phyloP scores from a whole-genome alignment of 2,113 vertebrate species.

The Amphilophus citrinellus region DNA sequence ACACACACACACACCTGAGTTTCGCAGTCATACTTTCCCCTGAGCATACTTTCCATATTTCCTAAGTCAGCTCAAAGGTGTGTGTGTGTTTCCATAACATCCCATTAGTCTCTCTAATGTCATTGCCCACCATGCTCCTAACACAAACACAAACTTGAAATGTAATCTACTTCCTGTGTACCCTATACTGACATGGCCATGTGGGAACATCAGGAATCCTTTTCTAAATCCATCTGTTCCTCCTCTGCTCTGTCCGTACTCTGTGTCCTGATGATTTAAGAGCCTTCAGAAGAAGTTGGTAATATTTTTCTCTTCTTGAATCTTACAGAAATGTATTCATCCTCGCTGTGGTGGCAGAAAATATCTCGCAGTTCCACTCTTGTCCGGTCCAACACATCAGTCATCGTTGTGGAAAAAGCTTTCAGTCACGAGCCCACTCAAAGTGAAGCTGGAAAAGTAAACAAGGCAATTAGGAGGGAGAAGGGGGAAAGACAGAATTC shows the following conservation, averaged over 20 bases:
- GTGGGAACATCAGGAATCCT: background rate
- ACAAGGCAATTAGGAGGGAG: slow-evolving; percentile 48
- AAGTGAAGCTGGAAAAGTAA: slow-evolving; percentile 65
- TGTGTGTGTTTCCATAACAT: slow-evolving; percentile 34
- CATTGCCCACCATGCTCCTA: slow-evolving; percentile 18
- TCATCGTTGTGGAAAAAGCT: slow-evolving; percentile 35
- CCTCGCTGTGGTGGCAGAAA: background rate
- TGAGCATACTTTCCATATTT: slow-evolving; percentile 65
- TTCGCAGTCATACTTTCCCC: slow-evolving; percentile 57
- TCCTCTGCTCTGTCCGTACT: background rate
- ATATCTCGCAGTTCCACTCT: slow-evolving; percentile 34
- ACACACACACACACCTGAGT: no score
- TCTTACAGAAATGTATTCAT: slow-evolving; percentile 24
- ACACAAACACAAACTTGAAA: slow-evolving; percentile 29
- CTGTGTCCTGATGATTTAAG: background rate
- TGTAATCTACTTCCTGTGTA: background rate
- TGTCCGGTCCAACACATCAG: slow-evolving; percentile 39
- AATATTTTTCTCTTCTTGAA: background rate
- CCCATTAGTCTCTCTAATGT: slow-evolving; percentile 49
- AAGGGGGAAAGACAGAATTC: slow-evolving; percentile 37
- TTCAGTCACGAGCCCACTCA: slow-evolving; percentile 44
- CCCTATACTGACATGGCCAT: background rate
- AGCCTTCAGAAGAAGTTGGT: background rate
- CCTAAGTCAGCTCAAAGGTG: slow-evolving; percentile 46
- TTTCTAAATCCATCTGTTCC: background rate